Conservation (phyloP, 2,797 vertebrate species). For the Corythornis leucogaster region DNA sequence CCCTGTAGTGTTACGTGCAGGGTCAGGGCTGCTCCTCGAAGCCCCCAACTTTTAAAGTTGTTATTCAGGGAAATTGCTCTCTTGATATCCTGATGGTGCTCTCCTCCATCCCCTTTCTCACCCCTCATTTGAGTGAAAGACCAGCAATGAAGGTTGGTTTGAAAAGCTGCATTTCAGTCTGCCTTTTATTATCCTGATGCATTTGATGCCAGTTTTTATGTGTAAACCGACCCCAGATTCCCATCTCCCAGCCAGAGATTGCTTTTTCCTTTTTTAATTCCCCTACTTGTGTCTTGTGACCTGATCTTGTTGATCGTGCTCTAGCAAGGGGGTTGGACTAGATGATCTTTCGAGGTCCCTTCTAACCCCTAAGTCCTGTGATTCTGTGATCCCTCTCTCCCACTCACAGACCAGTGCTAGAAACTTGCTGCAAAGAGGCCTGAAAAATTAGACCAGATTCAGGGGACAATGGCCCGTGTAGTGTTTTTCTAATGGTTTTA, state of each 20-base stretch:
- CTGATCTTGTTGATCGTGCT: no score
- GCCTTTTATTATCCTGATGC: neutral
- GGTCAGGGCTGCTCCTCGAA: neutral
- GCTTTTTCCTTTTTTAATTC: neutral
- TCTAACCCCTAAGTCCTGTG: no score
- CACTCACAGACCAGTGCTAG: neutral
- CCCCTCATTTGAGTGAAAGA: neutral
- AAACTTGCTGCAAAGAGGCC: neutral
- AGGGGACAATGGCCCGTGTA: rapidly evolving
- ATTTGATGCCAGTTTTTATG: neutral
- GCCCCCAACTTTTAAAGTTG: conserved; percentile 31
- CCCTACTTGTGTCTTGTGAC: neutral
- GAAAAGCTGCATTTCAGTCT: neutral
- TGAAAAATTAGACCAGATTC: neutral
- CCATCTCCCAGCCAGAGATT: neutral
- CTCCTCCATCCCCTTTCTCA: neutral
- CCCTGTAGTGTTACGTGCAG: neutral
- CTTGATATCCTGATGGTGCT: neutral
- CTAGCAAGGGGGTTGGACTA: no score
- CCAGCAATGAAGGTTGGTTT: neutral
- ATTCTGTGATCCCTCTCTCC: neutral
- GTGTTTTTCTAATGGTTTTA: neutral
- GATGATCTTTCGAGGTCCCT: no score
- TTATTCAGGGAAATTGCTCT: neutral
- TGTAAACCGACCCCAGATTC: neutral